These are phyloP conservation scores for Brachyhypopomus occidentalis DNA, from an alignment of 2,113 vertebrate species.

Conservation along the genomic window DNA sequence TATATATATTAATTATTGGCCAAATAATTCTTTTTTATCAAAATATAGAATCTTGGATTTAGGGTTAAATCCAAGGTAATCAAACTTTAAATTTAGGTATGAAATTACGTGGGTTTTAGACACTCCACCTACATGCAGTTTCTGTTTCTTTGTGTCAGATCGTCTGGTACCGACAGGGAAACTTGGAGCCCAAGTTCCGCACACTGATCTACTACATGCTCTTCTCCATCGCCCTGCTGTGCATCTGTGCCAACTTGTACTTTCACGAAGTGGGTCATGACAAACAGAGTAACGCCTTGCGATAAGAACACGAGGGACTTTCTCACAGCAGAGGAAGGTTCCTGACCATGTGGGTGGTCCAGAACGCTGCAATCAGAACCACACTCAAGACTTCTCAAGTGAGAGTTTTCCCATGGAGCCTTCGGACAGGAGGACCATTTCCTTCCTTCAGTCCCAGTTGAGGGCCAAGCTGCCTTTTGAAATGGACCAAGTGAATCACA, in stretches of 20 bases:
- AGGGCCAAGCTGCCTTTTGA: conserved; percentile 40
- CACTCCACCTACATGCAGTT: neutral
- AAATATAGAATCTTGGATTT: no score
- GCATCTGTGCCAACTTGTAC: conserved; percentile 98
- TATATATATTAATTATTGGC: no score
- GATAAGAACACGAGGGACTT: conserved; percentile 1
- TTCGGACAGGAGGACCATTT: conserved; percentile 27
- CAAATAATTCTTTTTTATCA: no score
- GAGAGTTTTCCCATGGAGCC: neutral
- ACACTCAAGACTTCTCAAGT: neutral
- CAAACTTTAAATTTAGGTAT: no score
- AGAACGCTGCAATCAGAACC: conserved; percentile 4
- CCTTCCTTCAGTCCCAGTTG: neutral
- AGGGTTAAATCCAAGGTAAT: no score
- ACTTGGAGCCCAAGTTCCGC: conserved; percentile 97
- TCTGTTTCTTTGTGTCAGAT: conserved; percentile 72
- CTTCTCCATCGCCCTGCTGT: conserved; percentile 91
- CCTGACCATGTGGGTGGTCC: conserved; percentile 8
- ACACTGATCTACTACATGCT: conserved; percentile 96
- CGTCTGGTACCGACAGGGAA: conserved; percentile 97
- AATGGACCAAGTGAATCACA: conserved; percentile 36
- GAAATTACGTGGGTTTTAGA: no score
- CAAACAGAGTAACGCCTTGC: conserved; percentile 62
- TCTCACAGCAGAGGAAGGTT: neutral
- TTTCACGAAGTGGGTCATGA: conserved; percentile 90